These are phyloP conservation scores for Umimayanthus kanabou DNA, from an alignment of 92 coral and sea anemone species.

Conservation along the genomic window DNA sequence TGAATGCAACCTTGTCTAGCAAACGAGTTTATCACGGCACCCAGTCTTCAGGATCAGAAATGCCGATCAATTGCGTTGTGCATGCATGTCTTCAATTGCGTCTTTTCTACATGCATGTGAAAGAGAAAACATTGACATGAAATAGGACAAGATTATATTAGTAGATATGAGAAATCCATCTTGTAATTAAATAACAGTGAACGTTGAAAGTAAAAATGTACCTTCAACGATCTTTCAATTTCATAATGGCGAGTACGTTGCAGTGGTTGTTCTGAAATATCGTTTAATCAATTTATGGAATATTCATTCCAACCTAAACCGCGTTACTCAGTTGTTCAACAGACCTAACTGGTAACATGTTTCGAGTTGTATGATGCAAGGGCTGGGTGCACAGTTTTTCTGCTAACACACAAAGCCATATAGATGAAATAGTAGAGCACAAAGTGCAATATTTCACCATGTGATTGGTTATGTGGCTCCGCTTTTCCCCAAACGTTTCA, in stretches of 20 bases:
- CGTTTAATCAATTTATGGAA: too few species aligned
- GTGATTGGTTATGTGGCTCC: neutral
- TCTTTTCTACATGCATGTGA: neutral
- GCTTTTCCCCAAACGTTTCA: neutral
- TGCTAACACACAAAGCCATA: neutral
- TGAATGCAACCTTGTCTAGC: neutral
- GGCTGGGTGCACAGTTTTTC: neutral
- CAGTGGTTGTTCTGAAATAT: too few species aligned
- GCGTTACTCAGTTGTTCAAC: neutral
- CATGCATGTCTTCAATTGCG: neutral
- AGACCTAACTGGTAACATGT: neutral
- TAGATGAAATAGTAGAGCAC: too few species aligned
- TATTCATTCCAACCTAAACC: neutral
- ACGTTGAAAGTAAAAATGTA: neutral
- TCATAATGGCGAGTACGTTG: neutral
- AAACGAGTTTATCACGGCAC: neutral
- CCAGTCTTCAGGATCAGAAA: neutral
- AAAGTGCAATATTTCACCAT: neutral
- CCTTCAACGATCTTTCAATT: neutral
- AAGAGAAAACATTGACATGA: slow-evolving; percentile 6
- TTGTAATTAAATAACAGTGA: neutral
- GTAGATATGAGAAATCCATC: neutral
- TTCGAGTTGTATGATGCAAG: neutral
- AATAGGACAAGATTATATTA: neutral
- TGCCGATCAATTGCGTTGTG: neutral